Base-by-base conservation (phyloP, 2,888 invertebrate genomes). In the Bombylius major region DNA sequence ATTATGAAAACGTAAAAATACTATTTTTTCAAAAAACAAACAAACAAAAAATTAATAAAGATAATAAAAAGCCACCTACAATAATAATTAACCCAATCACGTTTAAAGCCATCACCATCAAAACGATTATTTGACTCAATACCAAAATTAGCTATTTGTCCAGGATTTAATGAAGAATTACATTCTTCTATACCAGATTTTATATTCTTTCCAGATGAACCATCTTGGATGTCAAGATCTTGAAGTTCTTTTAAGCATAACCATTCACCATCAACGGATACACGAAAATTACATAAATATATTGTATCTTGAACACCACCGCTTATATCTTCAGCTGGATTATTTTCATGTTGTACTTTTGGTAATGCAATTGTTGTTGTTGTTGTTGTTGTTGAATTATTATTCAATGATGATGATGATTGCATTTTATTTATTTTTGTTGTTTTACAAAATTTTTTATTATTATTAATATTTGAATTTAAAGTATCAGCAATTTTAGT, bases 241-340 rank as follows among this genome's bases (percentile, higher is more conserved):
- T 93, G 90, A 58, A 96, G 77, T 73, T 96, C 95, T 72, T 93
- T 90, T 56, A 96, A 77, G 71, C 96, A 96, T 58, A 96, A 79
- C 96, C 96, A 96, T 73, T 96, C 96, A 58, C 96, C 96, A 69
- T 96, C 95, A 48, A 96, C 96, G 53, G 94, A 94, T 7, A 96
- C 96, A 57, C 96, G 87, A 75, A 96, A 96, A 75, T 96, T 96
- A 78, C 96, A 96, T 73, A 96, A 77, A 76, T 96, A 96, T 68
- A 96, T 94, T 56, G 95, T 96, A 73, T 96, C 95, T 76, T 94
- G 92, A 50, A 93, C 94, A 65, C 89, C 89, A 65, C 72, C 72
- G 47, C 70, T 67, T 54, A 73, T 66, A 57, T 73, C 73, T 56
- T 72, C 72, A 1, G 59, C 51, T 11, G 11, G 5, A 47, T 51